A percentile compares a stretch with the other conserved stretches of the same genome.
Conservation (phyloP, 2,888 invertebrate genomes). For the Synergus itoensis region DNA sequence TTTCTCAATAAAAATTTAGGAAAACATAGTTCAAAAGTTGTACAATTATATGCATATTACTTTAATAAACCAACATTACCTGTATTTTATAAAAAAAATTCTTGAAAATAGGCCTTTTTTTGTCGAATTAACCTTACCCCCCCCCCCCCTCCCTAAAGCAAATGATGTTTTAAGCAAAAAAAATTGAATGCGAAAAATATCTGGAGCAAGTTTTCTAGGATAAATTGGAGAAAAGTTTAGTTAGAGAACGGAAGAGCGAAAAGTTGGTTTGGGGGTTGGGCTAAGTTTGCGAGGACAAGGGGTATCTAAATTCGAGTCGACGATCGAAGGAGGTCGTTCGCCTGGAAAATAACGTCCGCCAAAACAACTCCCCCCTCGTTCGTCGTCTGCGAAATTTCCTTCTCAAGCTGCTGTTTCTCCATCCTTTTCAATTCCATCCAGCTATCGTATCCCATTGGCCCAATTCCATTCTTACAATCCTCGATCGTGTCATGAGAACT, state of each 20-base stretch:
- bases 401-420: constrained; percentile 47
- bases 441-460: constrained; percentile 60
- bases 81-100: too few relatives aligned
- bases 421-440: constrained; percentile 38
- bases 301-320: constrained; percentile 56
- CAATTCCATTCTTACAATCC: constrained; percentile 58
- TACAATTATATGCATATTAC: too few relatives aligned
- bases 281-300: constrained; percentile 51
- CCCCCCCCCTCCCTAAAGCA: too few relatives aligned
- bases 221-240: not conserved
- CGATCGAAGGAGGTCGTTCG: constrained; percentile 66
- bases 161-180: not conserved
- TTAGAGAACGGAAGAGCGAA: not conserved
- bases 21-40: too few relatives aligned
- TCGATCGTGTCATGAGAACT: constrained; percentile 42
- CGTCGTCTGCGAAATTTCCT: constrained; percentile 42
- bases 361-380: constrained; percentile 66
- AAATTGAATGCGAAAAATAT: not conserved
- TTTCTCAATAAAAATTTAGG: too few relatives aligned
- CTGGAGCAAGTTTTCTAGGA: not conserved
- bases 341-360: constrained; percentile 75
- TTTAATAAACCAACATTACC: too few relatives aligned
- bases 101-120: too few relatives aligned
- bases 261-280: not conserved
- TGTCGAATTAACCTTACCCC: too few relatives aligned